Conservation (phyloP, 1,140 invertebrate species). For the Conus ventricosus region DNA sequence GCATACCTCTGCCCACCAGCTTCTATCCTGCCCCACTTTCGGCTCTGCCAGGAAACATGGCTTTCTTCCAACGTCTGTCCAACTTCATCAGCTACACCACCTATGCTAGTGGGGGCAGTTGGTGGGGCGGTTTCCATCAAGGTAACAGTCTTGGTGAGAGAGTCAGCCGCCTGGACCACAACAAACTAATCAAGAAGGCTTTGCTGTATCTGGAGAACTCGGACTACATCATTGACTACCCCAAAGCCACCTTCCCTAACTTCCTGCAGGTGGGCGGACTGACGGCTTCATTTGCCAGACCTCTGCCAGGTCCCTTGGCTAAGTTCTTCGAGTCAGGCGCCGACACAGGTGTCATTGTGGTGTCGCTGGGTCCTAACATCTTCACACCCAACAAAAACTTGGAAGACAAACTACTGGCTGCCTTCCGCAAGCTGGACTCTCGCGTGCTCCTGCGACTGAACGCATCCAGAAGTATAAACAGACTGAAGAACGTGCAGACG, state of each 20-base stretch:
- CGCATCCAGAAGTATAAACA: conserved; percentile 6
- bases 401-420: conserved; percentile 37
- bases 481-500: conserved; percentile 26
- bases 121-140: conserved; percentile 13
- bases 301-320: conserved; percentile 34
- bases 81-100: conserved; percentile 23
- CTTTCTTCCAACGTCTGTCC: conserved; percentile 5
- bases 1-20: conserved; percentile 23
- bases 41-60: conserved; percentile 15
- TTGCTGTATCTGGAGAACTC: conserved; percentile 46
- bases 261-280: conserved; percentile 50
- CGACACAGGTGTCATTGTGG: conserved; percentile 47
- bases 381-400: conserved; percentile 27
- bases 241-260: conserved; percentile 50
- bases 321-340: conserved; percentile 36
- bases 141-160: conserved; percentile 3
- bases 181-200: conserved; percentile 28
- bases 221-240: conserved; percentile 53
- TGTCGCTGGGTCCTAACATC: conserved; percentile 45
- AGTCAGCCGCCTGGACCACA: conserved; percentile 5
- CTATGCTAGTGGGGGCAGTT: not conserved
- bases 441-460: conserved; percentile 40
- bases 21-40: conserved; percentile 7
- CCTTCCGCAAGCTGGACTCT: conserved; percentile 33
- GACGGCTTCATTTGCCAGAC: conserved; percentile 27